Evolutionary conservation across 2,797 vertebrate species (phyloP), one percentile per base, ranked within the genome.

Genomic region (Salarias fasciatus): DNA sequence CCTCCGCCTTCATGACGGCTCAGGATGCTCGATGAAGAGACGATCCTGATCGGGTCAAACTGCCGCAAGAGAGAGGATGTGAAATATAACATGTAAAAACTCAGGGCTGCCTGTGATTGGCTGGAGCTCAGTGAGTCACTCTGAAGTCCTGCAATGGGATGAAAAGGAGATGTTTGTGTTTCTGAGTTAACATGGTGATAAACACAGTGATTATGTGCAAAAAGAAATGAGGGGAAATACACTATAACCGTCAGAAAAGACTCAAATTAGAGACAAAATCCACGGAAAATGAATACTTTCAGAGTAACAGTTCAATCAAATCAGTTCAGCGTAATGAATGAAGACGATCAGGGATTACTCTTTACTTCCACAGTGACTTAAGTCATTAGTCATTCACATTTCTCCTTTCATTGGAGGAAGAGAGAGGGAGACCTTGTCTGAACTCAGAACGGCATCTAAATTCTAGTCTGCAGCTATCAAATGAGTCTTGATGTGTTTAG

Each of bases 91-190:
- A 61, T 41, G 55, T 41, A 64, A 63, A 82, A 77, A 64, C 43
- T 46, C 37, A 24, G 28, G 59, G 47, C 49, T 31, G 63, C 8
- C 2, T 38, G 63, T 59, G 81, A 84, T 71, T 87, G 76, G 80
- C 73, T 53, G 51, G 52, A 61, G 65, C 24, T 35, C 45, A 48
- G 61, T 74, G 79, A 88, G 72, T 88, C 80, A 84, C 38, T 57
- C 8, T 53, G 18, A 35, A 68, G 56, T 42, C 3, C 45, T 74
- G 71, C 71, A 69, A 81, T 69, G 50, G 67, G 69, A 68, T 41
- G 46, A 78, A 55, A 72, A 61, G 71, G 31, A 28, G 33, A 53
- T 46, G 43, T 72, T 59, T 67, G 52, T 68, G 68, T 71, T 61
- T 71, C 46, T 59, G 38, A 59, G 50, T 54, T 40, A 61, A 66